phyloP scores from a whole-genome alignment of 2,113 vertebrate species.

The Furnarius figulus region DNA sequence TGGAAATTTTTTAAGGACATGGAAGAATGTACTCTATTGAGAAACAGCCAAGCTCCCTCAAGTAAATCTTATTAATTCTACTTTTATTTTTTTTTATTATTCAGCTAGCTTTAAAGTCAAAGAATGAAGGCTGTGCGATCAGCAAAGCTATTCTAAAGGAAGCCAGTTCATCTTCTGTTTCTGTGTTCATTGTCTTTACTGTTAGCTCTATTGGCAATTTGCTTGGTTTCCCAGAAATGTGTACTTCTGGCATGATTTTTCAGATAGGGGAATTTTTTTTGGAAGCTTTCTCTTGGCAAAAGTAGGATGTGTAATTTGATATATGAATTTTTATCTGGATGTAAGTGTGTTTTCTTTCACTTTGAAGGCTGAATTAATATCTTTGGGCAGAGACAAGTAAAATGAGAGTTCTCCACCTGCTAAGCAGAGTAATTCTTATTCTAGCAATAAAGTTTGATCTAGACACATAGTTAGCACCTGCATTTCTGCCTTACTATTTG shows the following conservation, averaged over 20 bases:
- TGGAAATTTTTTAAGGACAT: conserved; percentile 28
- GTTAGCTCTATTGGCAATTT: conserved; percentile 56
- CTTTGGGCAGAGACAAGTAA: background rate
- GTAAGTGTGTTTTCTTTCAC: background rate
- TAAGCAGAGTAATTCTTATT: background rate
- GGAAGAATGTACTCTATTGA: background rate
- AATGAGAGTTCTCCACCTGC: background rate
- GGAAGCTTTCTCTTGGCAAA: conserved; percentile 28
- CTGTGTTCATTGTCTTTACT: conserved; percentile 48
- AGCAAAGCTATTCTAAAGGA: conserved; percentile 23
- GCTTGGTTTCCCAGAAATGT: conserved; percentile 70
- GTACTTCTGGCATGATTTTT: conserved; percentile 39
- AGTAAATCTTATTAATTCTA: background rate
- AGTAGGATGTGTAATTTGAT: conserved; percentile 33
- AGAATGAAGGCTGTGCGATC: background rate
- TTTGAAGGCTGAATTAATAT: background rate
- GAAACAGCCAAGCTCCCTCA: background rate
- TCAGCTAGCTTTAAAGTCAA: background rate
- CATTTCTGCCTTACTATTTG: background rate
- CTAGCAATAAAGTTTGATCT: background rate
- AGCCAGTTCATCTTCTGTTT: conserved; percentile 38
- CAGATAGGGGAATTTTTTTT: conserved; percentile 56
- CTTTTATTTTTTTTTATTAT: background rate
- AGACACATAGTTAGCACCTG: background rate
- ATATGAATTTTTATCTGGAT: conserved; percentile 1